These are phyloP conservation scores for Vollenhovia emeryi DNA, from an alignment of 1,140 invertebrate species.

Conservation along the genomic window DNA sequence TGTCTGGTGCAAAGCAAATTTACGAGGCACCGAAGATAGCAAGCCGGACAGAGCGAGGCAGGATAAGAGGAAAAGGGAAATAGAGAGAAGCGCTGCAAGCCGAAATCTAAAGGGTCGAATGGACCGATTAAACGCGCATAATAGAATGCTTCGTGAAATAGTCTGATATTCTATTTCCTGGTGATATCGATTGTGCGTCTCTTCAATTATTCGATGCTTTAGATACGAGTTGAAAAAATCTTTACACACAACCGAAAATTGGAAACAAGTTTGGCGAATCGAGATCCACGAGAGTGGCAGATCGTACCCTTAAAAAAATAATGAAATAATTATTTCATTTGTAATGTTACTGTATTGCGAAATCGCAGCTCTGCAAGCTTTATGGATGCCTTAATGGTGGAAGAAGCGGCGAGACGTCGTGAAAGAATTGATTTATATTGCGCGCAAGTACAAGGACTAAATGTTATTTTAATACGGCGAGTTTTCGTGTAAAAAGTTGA, in stretches of 20 bases:
- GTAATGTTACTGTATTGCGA: background rate
- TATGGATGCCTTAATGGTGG: background rate
- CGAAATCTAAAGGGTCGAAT: constrained; percentile 69
- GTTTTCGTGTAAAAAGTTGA: background rate
- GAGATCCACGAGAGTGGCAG: background rate
- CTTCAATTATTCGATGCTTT: background rate
- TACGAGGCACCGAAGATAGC: constrained; percentile 60
- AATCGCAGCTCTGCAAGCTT: background rate
- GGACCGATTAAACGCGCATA: constrained; percentile 77
- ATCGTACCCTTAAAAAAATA: background rate
- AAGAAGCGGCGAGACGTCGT: background rate
- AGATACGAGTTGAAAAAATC: background rate
- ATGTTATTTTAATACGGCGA: background rate
- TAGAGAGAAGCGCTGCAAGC: constrained; percentile 14
- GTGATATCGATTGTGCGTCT: background rate
- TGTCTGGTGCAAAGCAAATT: constrained; percentile 67
- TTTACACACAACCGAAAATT: background rate
- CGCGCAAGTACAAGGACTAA: background rate
- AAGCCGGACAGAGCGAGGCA: background rate
- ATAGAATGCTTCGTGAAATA: constrained; percentile 60
- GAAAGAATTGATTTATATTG: background rate
- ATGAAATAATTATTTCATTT: background rate
- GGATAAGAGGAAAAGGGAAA: constrained; percentile 21
- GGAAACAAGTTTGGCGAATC: background rate
- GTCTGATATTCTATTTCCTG: constrained; percentile 25